These are phyloP conservation scores for Acronicta aceris DNA, from an alignment of 2,888 invertebrate genomes.

Conservation along the genomic window DNA sequence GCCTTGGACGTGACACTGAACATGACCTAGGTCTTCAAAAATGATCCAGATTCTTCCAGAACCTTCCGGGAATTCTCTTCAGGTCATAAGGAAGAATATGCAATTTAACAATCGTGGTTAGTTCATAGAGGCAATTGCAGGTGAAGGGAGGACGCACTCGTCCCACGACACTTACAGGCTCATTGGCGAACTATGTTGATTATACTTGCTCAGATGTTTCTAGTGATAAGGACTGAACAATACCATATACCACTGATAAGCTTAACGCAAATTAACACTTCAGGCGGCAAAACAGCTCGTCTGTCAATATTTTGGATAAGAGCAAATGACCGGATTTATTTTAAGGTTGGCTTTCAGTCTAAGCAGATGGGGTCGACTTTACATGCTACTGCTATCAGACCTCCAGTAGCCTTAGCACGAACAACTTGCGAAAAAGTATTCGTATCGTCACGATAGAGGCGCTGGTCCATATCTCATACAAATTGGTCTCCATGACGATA, in stretches of 20 bases:
- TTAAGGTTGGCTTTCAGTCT: too few relatives aligned
- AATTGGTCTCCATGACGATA: too few relatives aligned
- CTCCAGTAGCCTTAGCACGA: too few relatives aligned
- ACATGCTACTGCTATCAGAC: too few relatives aligned
- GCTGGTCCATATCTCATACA: too few relatives aligned
- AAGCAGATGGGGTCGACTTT: too few relatives aligned
- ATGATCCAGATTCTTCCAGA: constrained; percentile 7
- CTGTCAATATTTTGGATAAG: too few relatives aligned
- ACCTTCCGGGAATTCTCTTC: constrained; percentile 21
- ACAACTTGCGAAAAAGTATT: too few relatives aligned
- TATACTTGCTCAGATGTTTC: constrained; percentile 20
- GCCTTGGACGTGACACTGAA: constrained; percentile 43
- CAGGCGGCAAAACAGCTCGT: too few relatives aligned
- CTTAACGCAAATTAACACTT: too few relatives aligned
- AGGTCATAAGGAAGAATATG: constrained; percentile 19
- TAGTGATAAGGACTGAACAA: constrained; percentile 29
- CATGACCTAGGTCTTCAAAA: constrained; percentile 35
- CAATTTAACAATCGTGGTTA: constrained; percentile 44
- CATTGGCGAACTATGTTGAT: constrained; percentile 47
- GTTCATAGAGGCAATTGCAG: constrained; percentile 36
- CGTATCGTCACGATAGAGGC: too few relatives aligned
- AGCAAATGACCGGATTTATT: too few relatives aligned
- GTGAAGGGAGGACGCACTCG: constrained; percentile 43
- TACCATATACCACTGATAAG: neutral
- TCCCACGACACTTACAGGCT: constrained; percentile 33